These are phyloP conservation scores for Nettapus auritus DNA, from an alignment of 2,113 vertebrate species.

Conservation along the genomic window DNA sequence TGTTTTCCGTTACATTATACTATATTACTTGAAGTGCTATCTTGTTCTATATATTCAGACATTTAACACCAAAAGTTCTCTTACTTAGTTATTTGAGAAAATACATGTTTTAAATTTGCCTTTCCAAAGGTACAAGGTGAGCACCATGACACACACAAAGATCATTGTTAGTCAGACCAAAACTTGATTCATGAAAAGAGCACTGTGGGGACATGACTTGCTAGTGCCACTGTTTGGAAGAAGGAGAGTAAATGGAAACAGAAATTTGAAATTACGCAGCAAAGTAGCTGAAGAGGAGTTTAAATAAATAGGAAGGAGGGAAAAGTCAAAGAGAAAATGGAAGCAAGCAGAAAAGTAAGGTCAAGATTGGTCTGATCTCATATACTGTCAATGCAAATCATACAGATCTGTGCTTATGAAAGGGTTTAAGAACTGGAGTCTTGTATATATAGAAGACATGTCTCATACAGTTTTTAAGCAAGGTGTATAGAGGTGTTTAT, in stretches of 20 bases:
- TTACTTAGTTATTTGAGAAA: not conserved
- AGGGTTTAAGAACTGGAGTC: not conserved
- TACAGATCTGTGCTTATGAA: not conserved
- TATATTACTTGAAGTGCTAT: not conserved
- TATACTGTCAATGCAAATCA: not conserved
- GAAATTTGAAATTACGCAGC: not conserved
- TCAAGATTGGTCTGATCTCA: not conserved
- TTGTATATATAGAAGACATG: not conserved
- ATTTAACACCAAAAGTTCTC: not conserved
- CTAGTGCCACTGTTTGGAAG: not conserved
- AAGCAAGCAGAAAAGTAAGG: not conserved
- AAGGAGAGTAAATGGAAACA: not conserved
- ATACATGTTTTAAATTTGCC: not conserved
- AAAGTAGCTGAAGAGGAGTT: not conserved
- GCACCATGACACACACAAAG: not conserved
- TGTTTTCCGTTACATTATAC: not conserved
- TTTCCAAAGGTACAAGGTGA: not conserved
- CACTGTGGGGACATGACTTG: not conserved
- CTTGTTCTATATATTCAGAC: not conserved
- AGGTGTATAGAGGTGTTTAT: not conserved
- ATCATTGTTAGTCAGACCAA: not conserved
- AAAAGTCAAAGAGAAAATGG: not conserved
- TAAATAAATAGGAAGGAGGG: not conserved
- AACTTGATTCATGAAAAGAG: not conserved
- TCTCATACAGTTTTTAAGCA: not conserved